Conservation (phyloP, 1,140 invertebrate genomes). For the Drosophila varians region DNA sequence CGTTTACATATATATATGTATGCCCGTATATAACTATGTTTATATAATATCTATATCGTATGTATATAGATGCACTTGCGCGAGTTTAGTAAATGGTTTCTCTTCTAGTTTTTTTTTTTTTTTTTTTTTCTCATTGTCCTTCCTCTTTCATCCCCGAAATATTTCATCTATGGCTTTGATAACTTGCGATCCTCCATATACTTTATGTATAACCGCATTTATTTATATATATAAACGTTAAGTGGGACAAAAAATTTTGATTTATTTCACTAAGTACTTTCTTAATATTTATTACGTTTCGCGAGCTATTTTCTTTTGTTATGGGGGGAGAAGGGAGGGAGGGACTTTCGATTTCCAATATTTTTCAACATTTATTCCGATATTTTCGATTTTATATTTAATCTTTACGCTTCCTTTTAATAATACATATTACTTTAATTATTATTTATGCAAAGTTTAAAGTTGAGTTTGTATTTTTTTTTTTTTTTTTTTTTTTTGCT, state of each 20-base stretch:
- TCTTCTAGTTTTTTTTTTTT: conserved; percentile 9
- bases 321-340: no score
- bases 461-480: conserved; percentile 27
- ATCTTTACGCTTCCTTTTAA: conserved; percentile 24
- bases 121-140: background rate
- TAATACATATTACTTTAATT: conserved; percentile 51
- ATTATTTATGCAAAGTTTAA: conserved; percentile 50
- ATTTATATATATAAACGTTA: conserved; percentile 42
- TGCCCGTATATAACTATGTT: conserved; percentile 23
- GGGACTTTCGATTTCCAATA: background rate
- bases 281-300: conserved; percentile 36
- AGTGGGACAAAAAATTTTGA: conserved; percentile 77
- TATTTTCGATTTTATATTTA: conserved; percentile 7
- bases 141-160: conserved; percentile 2
- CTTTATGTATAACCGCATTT: conserved; percentile 25
- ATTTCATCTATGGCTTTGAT: conserved; percentile 29
- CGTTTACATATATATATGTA: conserved; percentile 14
- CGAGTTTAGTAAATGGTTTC: conserved; percentile 47
- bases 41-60: conserved; percentile 46
- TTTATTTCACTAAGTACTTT: conserved; percentile 72
- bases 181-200: conserved; percentile 31
- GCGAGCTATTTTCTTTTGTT: conserved; percentile 25
- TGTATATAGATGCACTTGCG: conserved; percentile 49
- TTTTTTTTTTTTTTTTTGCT: conserved; percentile 10
- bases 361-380: conserved; percentile 19